Conservation (phyloP, 1,140 invertebrate genomes). For the Eueides isabella region DNA sequence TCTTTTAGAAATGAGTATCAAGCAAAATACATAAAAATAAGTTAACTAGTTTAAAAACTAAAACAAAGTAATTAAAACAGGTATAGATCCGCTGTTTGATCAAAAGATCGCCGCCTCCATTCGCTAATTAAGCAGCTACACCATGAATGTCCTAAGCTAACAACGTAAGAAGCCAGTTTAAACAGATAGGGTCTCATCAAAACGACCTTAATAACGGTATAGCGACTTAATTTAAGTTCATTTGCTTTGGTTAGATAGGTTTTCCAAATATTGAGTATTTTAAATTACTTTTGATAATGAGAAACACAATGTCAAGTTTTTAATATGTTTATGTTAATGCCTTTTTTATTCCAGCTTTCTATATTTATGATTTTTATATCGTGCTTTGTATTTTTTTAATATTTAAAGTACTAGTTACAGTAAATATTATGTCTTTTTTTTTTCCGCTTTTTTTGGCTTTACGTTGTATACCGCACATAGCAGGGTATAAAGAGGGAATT, state of each 20-base stretch:
- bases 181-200: slow-evolving; percentile 3
- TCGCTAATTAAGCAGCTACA: slow-evolving; percentile 6
- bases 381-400: too few relatives aligned
- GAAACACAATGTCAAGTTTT: background rate
- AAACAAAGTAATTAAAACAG: background rate
- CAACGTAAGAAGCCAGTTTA: slow-evolving; percentile 13
- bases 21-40: background rate
- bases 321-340: background rate
- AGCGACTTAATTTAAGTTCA: background rate
- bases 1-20: too few relatives aligned
- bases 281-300: background rate
- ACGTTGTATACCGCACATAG: too few relatives aligned
- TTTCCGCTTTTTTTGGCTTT: too few relatives aligned
- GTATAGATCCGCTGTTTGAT: background rate
- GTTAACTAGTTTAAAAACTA: background rate
- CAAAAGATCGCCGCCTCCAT: background rate
- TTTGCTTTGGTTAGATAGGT: background rate
- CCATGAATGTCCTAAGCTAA: slow-evolving; percentile 10
- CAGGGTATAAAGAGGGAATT: too few relatives aligned
- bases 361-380: background rate
- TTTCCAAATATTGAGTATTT: background rate
- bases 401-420: too few relatives aligned
- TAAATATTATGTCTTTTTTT: too few relatives aligned
- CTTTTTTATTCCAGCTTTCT: background rate
- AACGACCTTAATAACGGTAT: slow-evolving; percentile 4